These are phyloP conservation scores for Limnodromus scolopaceus DNA, from an alignment of 2,797 vertebrate genomes.

Conservation along the genomic window DNA sequence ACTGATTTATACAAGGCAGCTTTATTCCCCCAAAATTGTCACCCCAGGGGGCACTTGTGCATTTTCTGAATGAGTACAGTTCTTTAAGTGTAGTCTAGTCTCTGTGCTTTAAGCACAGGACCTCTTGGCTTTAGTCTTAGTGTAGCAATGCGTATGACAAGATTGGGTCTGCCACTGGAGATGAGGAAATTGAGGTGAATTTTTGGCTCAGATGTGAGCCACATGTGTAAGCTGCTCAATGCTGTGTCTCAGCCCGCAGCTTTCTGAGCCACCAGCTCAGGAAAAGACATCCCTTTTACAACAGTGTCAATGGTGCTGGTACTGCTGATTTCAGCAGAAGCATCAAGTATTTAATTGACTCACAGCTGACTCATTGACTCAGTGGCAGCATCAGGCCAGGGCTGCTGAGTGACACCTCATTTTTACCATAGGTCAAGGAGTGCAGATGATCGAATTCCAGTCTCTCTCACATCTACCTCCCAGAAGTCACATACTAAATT, in stretches of 20 bases:
- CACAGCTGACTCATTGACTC: not conserved
- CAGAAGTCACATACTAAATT: not conserved
- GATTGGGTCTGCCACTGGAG: not conserved
- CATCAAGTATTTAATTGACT: not conserved
- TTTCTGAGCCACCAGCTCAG: not conserved
- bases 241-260: not conserved
- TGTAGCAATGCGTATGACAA: not conserved
- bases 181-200: not conserved
- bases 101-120: not conserved
- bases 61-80: not conserved
- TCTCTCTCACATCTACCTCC: not conserved
- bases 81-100: not conserved
- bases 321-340: not conserved
- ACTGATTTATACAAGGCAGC: not conserved
- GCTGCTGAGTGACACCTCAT: not conserved
- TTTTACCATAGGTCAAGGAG: not conserved
- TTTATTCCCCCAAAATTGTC: not conserved
- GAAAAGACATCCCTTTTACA: not conserved
- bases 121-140: not conserved
- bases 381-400: not conserved
- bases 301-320: not conserved
- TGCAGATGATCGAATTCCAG: not conserved
- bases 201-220: not conserved
- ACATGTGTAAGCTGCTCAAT: not conserved
- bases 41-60: not conserved